Conservation (phyloP, 2,113 vertebrate genomes). For the Pangasianodon gigas region DNA sequence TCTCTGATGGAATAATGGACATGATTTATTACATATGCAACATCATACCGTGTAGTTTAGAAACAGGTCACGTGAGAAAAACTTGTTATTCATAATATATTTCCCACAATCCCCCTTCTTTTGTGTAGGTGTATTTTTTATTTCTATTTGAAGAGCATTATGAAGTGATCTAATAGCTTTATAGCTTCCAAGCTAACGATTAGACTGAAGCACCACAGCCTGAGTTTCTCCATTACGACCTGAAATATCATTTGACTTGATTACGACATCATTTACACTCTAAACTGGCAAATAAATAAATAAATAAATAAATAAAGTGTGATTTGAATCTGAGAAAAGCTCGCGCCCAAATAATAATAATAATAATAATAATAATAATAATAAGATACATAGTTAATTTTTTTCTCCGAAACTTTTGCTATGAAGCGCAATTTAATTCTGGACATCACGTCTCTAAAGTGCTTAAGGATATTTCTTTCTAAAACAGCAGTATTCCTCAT, state of each 20-base stretch:
- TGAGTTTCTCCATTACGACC: not conserved
- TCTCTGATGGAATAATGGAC: not conserved
- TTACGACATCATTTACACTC: not conserved
- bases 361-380: too few relatives aligned
- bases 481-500: not conserved
- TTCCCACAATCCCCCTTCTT: not conserved
- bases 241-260: not conserved
- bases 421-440: not conserved
- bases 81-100: too few relatives aligned
- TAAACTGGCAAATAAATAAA: not conserved
- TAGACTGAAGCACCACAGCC: not conserved
- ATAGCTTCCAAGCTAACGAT: not conserved
- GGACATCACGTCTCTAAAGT: not conserved
- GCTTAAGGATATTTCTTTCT: not conserved
- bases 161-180: not conserved
- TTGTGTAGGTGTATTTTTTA: too few relatives aligned
- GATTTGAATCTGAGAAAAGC: not conserved
- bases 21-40: not conserved
- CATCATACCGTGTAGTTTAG: not conserved
- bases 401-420: not conserved
- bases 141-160: not conserved
- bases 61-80: not conserved
- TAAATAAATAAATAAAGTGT: not conserved
- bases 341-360: not conserved
- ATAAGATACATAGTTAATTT: not conserved